Conservation (phyloP, 1,140 invertebrate genomes). For the Drosophila punjabiensis region DNA sequence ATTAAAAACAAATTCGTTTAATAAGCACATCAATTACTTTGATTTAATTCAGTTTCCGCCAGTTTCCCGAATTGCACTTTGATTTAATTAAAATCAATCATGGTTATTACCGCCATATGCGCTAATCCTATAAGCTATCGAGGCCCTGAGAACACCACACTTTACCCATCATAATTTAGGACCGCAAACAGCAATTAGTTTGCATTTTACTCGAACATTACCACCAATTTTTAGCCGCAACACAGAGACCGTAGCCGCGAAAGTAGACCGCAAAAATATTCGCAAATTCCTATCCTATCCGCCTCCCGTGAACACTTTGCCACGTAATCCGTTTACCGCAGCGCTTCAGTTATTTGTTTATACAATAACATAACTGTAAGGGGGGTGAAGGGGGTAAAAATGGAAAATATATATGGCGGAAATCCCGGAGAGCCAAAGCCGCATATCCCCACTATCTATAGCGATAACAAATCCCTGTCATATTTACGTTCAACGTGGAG, state of each 20-base stretch:
- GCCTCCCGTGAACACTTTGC: slow-evolving; percentile 27
- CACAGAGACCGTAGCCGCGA: slow-evolving; percentile 5
- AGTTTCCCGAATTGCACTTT: background rate
- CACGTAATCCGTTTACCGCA: slow-evolving; percentile 36
- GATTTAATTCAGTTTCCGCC: slow-evolving; percentile 8
- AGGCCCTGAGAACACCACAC: slow-evolving; percentile 1
- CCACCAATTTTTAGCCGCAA: background rate
- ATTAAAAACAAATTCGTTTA: background rate
- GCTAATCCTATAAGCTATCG: slow-evolving; percentile 4
- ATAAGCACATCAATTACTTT: background rate
- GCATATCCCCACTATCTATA: slow-evolving; percentile 18
- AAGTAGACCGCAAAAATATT: slow-evolving; percentile 30
- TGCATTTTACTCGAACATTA: slow-evolving; percentile 26
- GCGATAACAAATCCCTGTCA: slow-evolving; percentile 46
- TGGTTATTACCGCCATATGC: slow-evolving; percentile 2
- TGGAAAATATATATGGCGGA: slow-evolving; percentile 27
- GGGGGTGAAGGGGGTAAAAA: background rate
- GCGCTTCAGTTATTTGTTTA: slow-evolving; percentile 43
- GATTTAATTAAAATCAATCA: slow-evolving; percentile 15
- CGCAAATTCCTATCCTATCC: slow-evolving; percentile 23
- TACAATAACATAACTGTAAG: slow-evolving; percentile 26
- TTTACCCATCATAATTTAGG: slow-evolving; percentile 10
- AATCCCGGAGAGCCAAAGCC: slow-evolving; percentile 27
- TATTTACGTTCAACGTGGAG: slow-evolving; percentile 19
- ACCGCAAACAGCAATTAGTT: slow-evolving; percentile 44